Base-by-base conservation (phyloP, 2,888 invertebrate species). In the Catocala nupta region DNA sequence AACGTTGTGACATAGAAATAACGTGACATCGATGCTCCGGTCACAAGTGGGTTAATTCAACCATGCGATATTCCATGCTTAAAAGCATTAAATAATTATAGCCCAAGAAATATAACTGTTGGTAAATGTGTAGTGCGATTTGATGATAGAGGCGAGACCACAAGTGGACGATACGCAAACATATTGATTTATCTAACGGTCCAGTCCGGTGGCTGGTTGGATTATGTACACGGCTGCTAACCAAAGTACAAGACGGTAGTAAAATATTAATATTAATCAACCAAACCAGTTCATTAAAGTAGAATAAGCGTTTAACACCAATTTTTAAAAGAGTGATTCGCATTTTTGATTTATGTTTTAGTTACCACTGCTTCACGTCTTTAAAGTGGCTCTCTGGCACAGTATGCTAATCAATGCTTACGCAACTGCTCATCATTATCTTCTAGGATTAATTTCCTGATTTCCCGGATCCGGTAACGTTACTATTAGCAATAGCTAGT, bases 171-270 rank as follows among this genome's bases (percentile, higher is more conserved):
- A 16, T 78, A 80, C 71, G 63, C 69, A 75, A 74, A 25, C 25
- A 74, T 80, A 81, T 70, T 75, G 73, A 67, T 70, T 72, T 72
- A 70, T 63, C 64, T 84, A 86, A 86, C 86, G 85, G 85, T 73
- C 51, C 25, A 63, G 69, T 74, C 71, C 77, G 75, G 68, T 56
- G 60, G 64, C 68, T 62, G 62, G 63, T 66, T 64, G 60, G 55
- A 50, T 55, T 66, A 55, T 61, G 53, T 57, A 60, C 55, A 58
- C 58, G 52, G 39, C 56, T 48, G 49, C n/a, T 25, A 63, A 51
- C 48, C 51, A 51, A 61, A 43, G 51, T 53, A 47, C 42, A 42
- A 65, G 25, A 63, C 63, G 59, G 62, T 68, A 70, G 63, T 63
- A 56, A 43, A 47, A 77, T 71, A 73, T 69, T 64, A 77, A 75